phyloP scores from a whole-genome alignment of 2,888 invertebrate genomes.

The Therioaphis trifolii region DNA sequence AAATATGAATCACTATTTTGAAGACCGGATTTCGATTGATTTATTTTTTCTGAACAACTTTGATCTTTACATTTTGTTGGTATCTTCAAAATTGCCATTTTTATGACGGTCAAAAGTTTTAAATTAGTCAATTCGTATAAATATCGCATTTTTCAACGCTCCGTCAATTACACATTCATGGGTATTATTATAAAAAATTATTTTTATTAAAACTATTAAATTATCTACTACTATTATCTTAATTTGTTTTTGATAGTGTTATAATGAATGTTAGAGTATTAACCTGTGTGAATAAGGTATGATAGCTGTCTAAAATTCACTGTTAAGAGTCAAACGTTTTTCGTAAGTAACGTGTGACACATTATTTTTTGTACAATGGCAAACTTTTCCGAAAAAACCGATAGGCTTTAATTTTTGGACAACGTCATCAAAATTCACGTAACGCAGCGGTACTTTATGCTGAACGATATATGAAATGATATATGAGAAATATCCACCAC shows the following conservation, averaged over 20 bases:
- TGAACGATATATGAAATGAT: constrained; percentile 1
- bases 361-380: neutral
- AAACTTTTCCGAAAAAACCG: neutral
- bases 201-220: too few species aligned
- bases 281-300: constrained; percentile 4
- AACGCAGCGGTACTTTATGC: constrained; percentile 6
- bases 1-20: too few species aligned
- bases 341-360: neutral
- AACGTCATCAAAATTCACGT: constrained; percentile 12
- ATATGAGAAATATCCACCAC: constrained; percentile 21
- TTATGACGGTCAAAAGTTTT: too few species aligned
- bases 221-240: neutral
- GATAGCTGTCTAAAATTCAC: neutral
- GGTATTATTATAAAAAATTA: too few species aligned
- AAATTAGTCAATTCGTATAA: too few species aligned
- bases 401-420: constrained; percentile 11
- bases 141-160: too few species aligned
- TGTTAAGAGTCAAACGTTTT: constrained; percentile 6
- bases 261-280: constrained; percentile 5
- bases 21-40: too few species aligned
- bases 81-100: too few species aligned
- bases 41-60: too few species aligned
- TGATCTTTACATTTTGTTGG: too few species aligned
- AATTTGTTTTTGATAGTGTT: neutral
- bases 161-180: too few species aligned